A percentile compares a stretch with the other conserved stretches of the same genome.
These are phyloP conservation scores for Brachynemurus nebulosus DNA, from an alignment of 2,888 invertebrate genomes.

Conservation along the genomic window DNA sequence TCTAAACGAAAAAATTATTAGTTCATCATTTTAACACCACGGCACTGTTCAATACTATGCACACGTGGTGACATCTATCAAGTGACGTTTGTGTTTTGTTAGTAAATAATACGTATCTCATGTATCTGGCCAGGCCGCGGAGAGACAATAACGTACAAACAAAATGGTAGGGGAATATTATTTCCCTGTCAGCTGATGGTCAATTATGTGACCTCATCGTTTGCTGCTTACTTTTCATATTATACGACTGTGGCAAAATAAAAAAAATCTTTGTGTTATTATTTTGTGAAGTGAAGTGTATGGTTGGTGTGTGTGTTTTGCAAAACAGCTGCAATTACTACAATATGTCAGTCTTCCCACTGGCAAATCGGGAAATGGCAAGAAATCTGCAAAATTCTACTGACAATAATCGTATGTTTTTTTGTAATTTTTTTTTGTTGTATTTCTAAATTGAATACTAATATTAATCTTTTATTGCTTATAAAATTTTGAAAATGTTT, in stretches of 20 bases:
- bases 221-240: no score
- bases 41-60: no score
- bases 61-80: not conserved
- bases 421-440: not conserved
- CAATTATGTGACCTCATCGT: slow-evolving; percentile 5
- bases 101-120: not conserved
- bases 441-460: not conserved
- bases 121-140: no score
- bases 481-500: not conserved
- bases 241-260: not conserved
- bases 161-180: slow-evolving; percentile 1
- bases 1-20: no score
- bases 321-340: slow-evolving; percentile 1
- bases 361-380: slow-evolving; percentile 5
- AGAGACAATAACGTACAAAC: no score
- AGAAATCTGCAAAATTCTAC: slow-evolving; percentile 7
- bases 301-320: not conserved
- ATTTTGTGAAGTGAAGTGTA: not conserved
- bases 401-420: slow-evolving; percentile 6
- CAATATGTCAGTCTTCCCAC: slow-evolving; percentile 2
- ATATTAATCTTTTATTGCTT: not conserved
- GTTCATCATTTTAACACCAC: no score
- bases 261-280: slow-evolving; percentile 1
- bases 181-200: slow-evolving; percentile 7
- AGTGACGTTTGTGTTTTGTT: not conserved